Base-by-base conservation (phyloP, 1,140 invertebrate genomes). In the Macrobrachium rosenbergii region DNA sequence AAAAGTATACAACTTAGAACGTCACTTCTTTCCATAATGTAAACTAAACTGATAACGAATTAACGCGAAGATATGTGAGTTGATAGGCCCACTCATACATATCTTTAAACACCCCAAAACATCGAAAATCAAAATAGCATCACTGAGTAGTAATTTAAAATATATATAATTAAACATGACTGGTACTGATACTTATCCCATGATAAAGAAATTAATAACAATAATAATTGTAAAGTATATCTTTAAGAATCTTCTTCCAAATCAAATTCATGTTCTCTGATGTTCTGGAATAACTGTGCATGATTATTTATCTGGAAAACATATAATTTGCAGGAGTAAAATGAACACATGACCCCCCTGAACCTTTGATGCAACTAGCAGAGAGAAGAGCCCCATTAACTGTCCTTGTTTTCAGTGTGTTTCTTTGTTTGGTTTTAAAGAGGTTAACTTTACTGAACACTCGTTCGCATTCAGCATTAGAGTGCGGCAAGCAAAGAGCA, bases 391-490 rank as follows among this genome's bases (percentile, higher is more conserved):
- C 64, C 62, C 58, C 58, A 76, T 88, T 88, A 72, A 58, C 43
- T 11, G 43, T 83, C n/a, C 52, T 73, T 12, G 23, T 72, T 73
- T 83, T 73, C 58, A 62, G 60, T 23, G 3, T 59, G 43, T 80
- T 62, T 62, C 23, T 62, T 37, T 37, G 28, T 37, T 3, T 37
- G 3, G 28, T 37, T 37, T 37, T 37, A 37, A 37, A 37, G 28
- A 73, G 21, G 37, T 73, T 73, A 43, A 82, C 72, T 62, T 83
- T 83, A 28, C 58, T 64, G 52, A 83, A 83, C 37, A 79, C 82
- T 58, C 73, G 64, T 63, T 87, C 85, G 10, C 85, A 86, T 79
- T 86, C 76, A 79, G 52, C 83, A 86, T 86, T 86, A 11, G 83
- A 86, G 75, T 81, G 75, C 19, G 75, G 76, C 28, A 86, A 77